Conservation (phyloP, 2,888 invertebrate genomes). For the Drosophila algonquin region DNA sequence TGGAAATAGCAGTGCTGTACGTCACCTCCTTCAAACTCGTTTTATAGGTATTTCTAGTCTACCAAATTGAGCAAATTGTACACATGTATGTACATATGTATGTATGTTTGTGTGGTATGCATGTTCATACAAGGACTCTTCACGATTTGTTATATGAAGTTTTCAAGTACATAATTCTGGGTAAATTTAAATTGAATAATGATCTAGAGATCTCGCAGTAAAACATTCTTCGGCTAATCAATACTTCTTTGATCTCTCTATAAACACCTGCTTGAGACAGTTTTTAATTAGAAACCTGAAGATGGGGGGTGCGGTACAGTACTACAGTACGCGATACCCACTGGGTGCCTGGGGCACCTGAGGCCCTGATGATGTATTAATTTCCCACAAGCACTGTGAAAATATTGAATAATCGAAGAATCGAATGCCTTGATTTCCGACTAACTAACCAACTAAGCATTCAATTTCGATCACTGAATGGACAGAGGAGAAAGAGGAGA, state of each 20-base stretch:
- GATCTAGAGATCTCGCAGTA: neutral
- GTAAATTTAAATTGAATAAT: neutral
- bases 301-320: conserved; percentile 1
- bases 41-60: too few relatives aligned
- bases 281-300: conserved; percentile 30
- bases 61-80: too few relatives aligned
- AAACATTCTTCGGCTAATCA: conserved; percentile 16
- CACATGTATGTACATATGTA: too few relatives aligned
- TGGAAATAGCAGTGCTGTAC: too few relatives aligned
- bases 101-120: too few relatives aligned
- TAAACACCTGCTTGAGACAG: conserved; percentile 25
- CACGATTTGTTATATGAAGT: neutral
- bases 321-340: conserved; percentile 9
- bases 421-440: conserved; percentile 34
- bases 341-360: conserved; percentile 24
- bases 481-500: neutral
- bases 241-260: conserved; percentile 6
- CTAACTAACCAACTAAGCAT: conserved; percentile 31
- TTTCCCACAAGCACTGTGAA: conserved; percentile 70
- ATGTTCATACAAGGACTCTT: neutral
- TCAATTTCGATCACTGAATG: neutral
- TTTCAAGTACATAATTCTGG: neutral
- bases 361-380: conserved; percentile 69
- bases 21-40: too few relatives aligned
- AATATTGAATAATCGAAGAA: conserved; percentile 67